phyloP scores from a whole-genome alignment of 1,140 invertebrate species.

The Trissolcus basalis region DNA sequence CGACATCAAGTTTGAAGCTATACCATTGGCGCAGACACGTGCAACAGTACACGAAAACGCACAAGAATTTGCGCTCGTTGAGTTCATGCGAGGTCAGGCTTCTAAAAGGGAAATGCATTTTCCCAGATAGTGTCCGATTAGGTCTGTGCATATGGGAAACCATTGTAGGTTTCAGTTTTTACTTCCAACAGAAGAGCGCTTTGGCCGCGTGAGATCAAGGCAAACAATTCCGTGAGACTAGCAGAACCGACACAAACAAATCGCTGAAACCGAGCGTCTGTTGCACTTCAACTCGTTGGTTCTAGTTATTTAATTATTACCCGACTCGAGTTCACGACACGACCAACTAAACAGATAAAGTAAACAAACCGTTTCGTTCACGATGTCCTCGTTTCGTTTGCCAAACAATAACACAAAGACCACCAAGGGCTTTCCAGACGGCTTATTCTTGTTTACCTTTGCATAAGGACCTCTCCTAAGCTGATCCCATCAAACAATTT shows the following conservation, averaged over 20 bases:
- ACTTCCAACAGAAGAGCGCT: constrained; percentile 2
- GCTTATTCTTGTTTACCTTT: background rate
- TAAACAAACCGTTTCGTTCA: constrained; percentile 2
- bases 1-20: constrained; percentile 12
- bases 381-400: background rate
- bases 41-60: background rate
- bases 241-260: constrained; percentile 11
- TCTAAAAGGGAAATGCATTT: constrained; percentile 20
- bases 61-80: background rate
- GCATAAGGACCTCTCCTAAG: too few species aligned
- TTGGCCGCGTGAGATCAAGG: constrained; percentile 9
- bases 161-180: constrained; percentile 19
- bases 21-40: constrained; percentile 5
- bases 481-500: too few species aligned
- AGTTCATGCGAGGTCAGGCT: constrained; percentile 5
- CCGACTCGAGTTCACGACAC: constrained; percentile 5
- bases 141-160: constrained; percentile 19
- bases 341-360: background rate
- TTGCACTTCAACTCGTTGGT: background rate
- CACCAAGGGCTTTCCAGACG: background rate
- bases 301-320: constrained; percentile 24
- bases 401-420: constrained; percentile 1
- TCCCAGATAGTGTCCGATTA: constrained; percentile 32
- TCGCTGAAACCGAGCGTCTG: constrained; percentile 4
- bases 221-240: constrained; percentile 31